Base-by-base conservation (phyloP, 2,797 vertebrate species). In the Gadopsis marmoratus region DNA sequence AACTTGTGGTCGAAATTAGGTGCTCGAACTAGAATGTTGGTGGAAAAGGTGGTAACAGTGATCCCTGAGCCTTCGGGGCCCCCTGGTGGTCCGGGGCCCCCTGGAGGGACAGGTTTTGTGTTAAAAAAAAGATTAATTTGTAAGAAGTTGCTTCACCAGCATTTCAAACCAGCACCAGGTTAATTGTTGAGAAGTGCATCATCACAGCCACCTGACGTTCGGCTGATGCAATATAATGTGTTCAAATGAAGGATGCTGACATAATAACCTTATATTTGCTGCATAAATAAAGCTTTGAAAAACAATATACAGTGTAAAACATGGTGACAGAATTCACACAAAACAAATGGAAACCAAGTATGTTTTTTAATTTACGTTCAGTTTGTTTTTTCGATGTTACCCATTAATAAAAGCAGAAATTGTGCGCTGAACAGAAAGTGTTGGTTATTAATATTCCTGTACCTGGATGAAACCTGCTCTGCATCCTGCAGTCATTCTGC, bases 101-200 rank as follows among this genome's bases (percentile, higher is more conserved):
- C 11, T n/a, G 51, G 11, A 5, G 7, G 37, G 35, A 33, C 35
- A 35, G 35, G 35, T 35, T 14, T 1, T 16, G 29, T 33, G 16
- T 7, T 48, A 39, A 60, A 7, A 3, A 19, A 2, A 7, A 39
- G n/a, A 19, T 47, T 66, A 11, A 39, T 50, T 41, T 33, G 31
- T 23, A 55, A 43, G 31, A 48, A 47, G 11, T 17, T 23, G 11
- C 54, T 33, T 66, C 13, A 10, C 1, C 29, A 56, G 6, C 59
- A 74, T 82, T 72, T 82, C 56, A 72, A 50, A 55, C 14, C 56
- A 45, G 50, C 68, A 56, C 16, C 11, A 13, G 7, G 51, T 59
- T 2, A 58, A 43, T 21, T n/a, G 29, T 55, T 61, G 33, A 35
- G n/a, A n/a, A 6, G n/a, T 29, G 29, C 12, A 8, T 21, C 4